Percentiles rank a stretch among this genome's conserved stretches.
These are phyloP conservation scores for Galerucella calmariensis DNA, from an alignment of 2,888 invertebrate species.

Conservation along the genomic window DNA sequence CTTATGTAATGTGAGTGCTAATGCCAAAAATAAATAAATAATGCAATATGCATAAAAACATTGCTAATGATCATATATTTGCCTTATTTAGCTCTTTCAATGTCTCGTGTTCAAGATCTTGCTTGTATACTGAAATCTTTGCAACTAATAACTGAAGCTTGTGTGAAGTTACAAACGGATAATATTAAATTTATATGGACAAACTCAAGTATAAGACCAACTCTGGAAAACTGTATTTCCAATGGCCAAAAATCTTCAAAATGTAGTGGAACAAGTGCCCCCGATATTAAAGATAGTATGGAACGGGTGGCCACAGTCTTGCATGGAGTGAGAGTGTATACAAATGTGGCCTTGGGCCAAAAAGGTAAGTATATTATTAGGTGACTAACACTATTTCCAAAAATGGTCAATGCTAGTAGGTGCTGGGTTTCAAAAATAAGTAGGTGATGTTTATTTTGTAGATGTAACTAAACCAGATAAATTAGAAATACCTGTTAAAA, in stretches of 20 bases:
- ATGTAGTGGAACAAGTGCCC: conserved; percentile 29
- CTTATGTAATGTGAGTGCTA: neutral
- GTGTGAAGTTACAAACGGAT: conserved; percentile 74
- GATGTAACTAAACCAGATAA: conserved; percentile 18
- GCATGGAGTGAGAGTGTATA: conserved; percentile 75
- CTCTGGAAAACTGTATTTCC: conserved; percentile 53
- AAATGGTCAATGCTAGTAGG: conserved; percentile 40
- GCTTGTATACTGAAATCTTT: conserved; percentile 76
- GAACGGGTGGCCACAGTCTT: conserved; percentile 77
- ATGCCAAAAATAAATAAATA: neutral
- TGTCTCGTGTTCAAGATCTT: conserved; percentile 74
- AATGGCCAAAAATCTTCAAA: conserved; percentile 36
- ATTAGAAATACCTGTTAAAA: neutral
- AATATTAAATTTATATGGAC: conserved; percentile 72
- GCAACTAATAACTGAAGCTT: conserved; percentile 75
- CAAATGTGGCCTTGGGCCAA: conserved; percentile 50
- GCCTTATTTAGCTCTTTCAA: conserved; percentile 48
- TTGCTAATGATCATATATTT: conserved; percentile 2
- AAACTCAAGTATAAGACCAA: conserved; percentile 75
- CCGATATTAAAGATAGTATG: conserved; percentile 66
- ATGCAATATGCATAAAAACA: neutral
- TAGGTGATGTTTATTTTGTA: conserved; percentile 24
- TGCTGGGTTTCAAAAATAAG: conserved; percentile 26
- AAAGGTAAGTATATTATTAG: conserved; percentile 36
- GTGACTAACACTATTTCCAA: conserved; percentile 45